Conservation (phyloP, 2,888 invertebrate species). For the Scrobipalpa atriplicella region DNA sequence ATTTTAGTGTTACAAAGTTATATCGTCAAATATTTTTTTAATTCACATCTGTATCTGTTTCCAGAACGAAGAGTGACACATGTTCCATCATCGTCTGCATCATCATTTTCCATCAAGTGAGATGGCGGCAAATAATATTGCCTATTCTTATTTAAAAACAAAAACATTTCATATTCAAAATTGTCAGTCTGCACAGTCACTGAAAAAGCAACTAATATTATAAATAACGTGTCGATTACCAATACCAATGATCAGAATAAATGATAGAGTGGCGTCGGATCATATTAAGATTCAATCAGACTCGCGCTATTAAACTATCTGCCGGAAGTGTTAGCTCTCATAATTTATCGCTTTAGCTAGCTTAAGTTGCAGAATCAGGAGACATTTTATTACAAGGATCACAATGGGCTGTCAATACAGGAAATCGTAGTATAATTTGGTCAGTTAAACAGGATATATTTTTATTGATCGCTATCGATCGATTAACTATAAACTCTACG, state of each 20-base stretch:
- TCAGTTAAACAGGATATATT: neutral
- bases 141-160: no score
- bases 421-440: neutral
- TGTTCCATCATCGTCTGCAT: no score
- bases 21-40: neutral
- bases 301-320: neutral
- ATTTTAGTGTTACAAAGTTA: neutral
- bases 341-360: neutral
- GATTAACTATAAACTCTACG: neutral
- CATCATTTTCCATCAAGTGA: no score
- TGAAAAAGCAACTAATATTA: no score
- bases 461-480: neutral
- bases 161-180: no score
- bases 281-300: conserved; percentile 2
- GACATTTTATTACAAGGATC: neutral
- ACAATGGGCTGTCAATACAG: neutral
- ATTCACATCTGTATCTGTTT: no score
- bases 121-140: no score
- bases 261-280: neutral
- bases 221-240: no score
- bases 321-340: conserved; percentile 5
- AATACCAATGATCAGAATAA: no score
- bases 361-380: neutral
- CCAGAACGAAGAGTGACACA: no score
- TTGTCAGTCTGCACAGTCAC: no score